Conservation (phyloP, 2,888 invertebrate genomes). For the Agelastica alni region DNA sequence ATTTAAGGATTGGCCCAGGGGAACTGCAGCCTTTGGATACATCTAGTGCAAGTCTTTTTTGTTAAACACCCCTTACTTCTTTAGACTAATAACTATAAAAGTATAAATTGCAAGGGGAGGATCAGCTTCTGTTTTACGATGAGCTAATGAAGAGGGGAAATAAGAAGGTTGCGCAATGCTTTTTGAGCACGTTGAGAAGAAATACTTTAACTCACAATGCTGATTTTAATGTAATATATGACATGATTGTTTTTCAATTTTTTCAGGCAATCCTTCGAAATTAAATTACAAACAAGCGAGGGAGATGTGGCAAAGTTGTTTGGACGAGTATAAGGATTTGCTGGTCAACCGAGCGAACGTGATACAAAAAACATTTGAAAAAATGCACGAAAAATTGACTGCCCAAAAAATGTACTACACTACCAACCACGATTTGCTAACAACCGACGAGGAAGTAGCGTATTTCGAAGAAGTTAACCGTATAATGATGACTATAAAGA, state of each 20-base stretch:
- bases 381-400: slow-evolving; percentile 55
- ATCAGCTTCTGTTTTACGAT: too few relatives aligned
- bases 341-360: slow-evolving; percentile 66
- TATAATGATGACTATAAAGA: slow-evolving; percentile 59
- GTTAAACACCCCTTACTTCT: too few relatives aligned
- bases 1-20: too few relatives aligned
- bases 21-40: too few relatives aligned
- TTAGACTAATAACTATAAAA: too few relatives aligned
- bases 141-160: too few relatives aligned
- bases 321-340: slow-evolving; percentile 69
- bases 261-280: slow-evolving; percentile 52
- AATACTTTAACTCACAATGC: too few relatives aligned
- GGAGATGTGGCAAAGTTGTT: slow-evolving; percentile 62
- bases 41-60: too few relatives aligned
- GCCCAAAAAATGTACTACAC: slow-evolving; percentile 64
- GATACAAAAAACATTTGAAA: slow-evolving; percentile 69
- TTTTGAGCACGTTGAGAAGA: too few relatives aligned
- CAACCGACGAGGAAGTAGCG: slow-evolving; percentile 64
- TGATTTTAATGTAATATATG: neutral
- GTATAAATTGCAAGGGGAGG: too few relatives aligned
- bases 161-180: too few relatives aligned
- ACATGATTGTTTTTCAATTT: neutral
- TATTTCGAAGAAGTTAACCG: slow-evolving; percentile 62
- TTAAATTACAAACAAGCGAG: slow-evolving; percentile 55
- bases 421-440: slow-evolving; percentile 63